Conservation (phyloP, 2,797 vertebrate species). For the Melanotaenia trifasciata region DNA sequence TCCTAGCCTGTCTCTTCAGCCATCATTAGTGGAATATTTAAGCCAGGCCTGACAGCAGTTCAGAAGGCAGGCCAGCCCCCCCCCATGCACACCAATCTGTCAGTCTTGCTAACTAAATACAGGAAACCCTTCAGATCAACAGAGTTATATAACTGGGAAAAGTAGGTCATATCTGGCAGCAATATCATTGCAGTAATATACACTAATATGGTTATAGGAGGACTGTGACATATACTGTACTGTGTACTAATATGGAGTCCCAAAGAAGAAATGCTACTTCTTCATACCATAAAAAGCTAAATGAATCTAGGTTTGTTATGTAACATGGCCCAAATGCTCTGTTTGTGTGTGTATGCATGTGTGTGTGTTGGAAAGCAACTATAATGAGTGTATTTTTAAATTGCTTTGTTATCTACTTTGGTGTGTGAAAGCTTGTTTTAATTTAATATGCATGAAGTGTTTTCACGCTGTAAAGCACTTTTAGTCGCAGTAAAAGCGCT, state of each 20-base stretch:
- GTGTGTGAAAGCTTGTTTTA: no score
- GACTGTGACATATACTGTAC: constrained; percentile 20
- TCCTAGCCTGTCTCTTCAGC: constrained; percentile 22
- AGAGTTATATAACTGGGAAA: constrained; percentile 50
- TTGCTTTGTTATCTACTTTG: no score
- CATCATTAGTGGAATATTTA: constrained; percentile 48
- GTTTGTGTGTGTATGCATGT: no score
- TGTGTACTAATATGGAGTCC: constrained; percentile 30
- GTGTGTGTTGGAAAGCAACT: no score
- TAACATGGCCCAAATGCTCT: constrained; percentile 41
- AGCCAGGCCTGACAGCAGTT: constrained; percentile 53
- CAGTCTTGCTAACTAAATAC: constrained; percentile 70
- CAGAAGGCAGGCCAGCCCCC: constrained; percentile 39
- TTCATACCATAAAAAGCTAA: constrained; percentile 30
- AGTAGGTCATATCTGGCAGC: constrained; percentile 53
- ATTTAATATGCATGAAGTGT: no score
- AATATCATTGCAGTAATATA: constrained; percentile 56
- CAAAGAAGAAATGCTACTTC: constrained; percentile 38
- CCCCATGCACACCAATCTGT: constrained; percentile 37
- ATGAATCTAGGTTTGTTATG: constrained; percentile 42
- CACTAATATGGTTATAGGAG: constrained; percentile 52
- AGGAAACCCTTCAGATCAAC: constrained; percentile 54
- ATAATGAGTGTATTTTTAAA: no score
- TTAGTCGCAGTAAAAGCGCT: no score
- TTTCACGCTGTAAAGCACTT: no score